These are phyloP conservation scores for Apaloderma vittatum DNA, from an alignment of 2,113 vertebrate species.

Conservation along the genomic window DNA sequence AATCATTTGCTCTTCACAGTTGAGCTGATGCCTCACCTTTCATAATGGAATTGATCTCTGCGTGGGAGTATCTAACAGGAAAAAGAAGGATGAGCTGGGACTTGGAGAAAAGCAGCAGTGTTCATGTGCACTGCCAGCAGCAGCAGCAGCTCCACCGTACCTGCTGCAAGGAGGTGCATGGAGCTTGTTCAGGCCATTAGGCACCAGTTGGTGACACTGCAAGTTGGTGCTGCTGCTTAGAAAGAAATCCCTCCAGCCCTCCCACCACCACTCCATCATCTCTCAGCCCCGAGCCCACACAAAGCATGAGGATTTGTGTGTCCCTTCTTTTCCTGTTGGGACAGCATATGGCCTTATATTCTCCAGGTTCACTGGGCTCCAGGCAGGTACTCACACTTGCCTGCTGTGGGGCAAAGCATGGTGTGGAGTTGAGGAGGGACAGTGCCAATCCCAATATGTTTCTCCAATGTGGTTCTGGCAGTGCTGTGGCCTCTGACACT, in stretches of 20 bases:
- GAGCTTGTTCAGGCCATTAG: background rate
- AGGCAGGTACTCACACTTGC: background rate
- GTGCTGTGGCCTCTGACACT: background rate
- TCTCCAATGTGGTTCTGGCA: background rate
- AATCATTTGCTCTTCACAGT: background rate
- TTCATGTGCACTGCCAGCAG: background rate
- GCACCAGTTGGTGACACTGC: background rate
- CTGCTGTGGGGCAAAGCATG: background rate
- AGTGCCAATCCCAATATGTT: fast-evolving
- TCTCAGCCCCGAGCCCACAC: background rate
- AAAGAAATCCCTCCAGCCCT: background rate
- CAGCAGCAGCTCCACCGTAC: background rate
- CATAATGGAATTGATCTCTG: background rate
- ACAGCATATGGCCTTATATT: background rate
- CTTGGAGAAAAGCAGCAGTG: background rate
- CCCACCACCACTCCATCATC: background rate
- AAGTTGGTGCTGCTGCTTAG: background rate
- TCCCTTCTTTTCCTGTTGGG: background rate
- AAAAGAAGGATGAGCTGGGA: background rate
- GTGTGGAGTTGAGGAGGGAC: background rate
- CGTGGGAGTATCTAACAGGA: background rate
- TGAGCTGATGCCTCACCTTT: background rate
- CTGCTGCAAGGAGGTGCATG: background rate
- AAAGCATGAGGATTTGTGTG: background rate
- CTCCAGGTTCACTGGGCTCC: background rate